Conservation (phyloP, 2,888 invertebrate genomes). For the Malthinus flaveolus region DNA sequence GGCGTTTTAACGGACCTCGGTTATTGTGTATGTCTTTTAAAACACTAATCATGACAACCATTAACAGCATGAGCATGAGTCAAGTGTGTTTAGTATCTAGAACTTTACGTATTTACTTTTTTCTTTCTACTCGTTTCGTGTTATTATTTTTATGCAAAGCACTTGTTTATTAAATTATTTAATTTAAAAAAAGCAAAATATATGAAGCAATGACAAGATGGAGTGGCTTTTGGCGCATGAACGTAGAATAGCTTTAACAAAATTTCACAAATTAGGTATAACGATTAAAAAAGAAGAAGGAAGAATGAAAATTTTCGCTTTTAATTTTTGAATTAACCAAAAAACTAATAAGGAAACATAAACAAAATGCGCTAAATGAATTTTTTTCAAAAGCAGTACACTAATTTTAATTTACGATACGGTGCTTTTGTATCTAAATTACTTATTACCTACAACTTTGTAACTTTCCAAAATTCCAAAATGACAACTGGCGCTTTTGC, state of each 20-base stretch:
- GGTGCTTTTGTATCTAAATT: conserved; percentile 10
- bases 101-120: not conserved
- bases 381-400: conserved; percentile 2
- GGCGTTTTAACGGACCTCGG: too few species aligned
- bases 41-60: conserved; percentile 31
- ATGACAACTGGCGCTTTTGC: conserved; percentile 11
- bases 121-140: not conserved
- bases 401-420: conserved; percentile 3
- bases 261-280: not conserved
- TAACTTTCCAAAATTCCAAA: not conserved
- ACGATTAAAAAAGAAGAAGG: conserved; percentile 9
- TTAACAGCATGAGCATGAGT: conserved; percentile 24
- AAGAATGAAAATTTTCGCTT: conserved; percentile 21
- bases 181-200: not conserved
- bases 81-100: conserved; percentile 10
- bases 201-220: not conserved
- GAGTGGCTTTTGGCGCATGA: conserved; percentile 25
- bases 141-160: not conserved
- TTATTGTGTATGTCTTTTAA: too few species aligned
- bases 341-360: not conserved
- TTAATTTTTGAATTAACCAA: conserved; percentile 13
- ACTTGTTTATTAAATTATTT: conserved; percentile 1
- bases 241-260: conserved; percentile 14
- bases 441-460: not conserved
- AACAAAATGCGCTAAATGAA: too few species aligned